Percentiles rank a stretch among this genome's conserved stretches.
Evolutionary conservation across 2,797 vertebrate genomes (phyloP).

Genomic region (Notamacropus eugenii): DNA sequence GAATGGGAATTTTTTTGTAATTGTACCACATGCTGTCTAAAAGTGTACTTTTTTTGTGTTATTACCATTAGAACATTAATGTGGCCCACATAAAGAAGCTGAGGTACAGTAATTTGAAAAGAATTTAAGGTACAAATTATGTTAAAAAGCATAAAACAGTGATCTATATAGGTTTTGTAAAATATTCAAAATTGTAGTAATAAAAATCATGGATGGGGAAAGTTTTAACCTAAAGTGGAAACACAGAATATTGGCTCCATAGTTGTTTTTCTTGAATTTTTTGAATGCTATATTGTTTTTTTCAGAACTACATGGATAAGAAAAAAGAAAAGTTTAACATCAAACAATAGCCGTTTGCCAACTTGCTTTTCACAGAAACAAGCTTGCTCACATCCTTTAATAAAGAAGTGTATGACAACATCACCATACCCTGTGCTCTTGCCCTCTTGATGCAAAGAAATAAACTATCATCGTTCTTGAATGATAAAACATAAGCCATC

Average conservation of each 20-base stretch:
- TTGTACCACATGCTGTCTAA: background rate
- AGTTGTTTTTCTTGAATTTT: background rate
- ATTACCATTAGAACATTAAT: background rate
- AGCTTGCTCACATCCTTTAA: background rate
- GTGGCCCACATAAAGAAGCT: background rate
- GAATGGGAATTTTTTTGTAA: background rate
- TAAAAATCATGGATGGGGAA: background rate
- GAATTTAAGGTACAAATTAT: background rate
- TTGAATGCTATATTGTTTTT: background rate
- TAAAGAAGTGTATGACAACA: slow-evolving; percentile 56
- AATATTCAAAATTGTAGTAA: background rate
- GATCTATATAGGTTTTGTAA: background rate
- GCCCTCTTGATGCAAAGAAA: slow-evolving; percentile 47
- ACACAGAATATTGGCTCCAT: background rate
- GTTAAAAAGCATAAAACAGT: background rate
- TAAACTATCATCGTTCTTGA: slow-evolving; percentile 57
- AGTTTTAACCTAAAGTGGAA: background rate
- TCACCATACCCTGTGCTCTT: slow-evolving; percentile 51
- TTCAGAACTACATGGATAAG: background rate
- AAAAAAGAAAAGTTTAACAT: background rate
- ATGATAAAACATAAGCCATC: slow-evolving; percentile 51
- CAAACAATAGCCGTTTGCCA: slow-evolving; percentile 47
- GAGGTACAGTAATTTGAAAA: background rate
- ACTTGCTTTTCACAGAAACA: slow-evolving; percentile 10
- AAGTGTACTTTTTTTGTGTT: background rate